Conservation (phyloP, 2,797 vertebrate genomes). For the Melanogrammus aeglefinus region DNA sequence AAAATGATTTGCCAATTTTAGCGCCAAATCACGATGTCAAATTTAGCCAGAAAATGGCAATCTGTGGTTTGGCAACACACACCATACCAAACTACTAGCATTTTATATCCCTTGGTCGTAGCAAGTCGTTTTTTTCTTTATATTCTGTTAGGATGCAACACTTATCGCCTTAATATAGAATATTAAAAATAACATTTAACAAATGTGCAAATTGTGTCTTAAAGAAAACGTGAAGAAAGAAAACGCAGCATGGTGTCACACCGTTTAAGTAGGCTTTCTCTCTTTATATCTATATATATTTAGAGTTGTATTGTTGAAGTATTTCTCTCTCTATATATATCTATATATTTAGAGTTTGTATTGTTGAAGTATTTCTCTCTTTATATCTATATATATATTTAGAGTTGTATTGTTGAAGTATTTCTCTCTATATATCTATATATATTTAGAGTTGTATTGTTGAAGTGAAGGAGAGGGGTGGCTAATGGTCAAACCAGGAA, state of each 20-base stretch:
- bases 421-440: too few species aligned
- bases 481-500: background rate
- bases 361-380: too few species aligned
- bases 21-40: background rate
- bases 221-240: background rate
- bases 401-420: too few species aligned
- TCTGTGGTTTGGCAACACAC: background rate
- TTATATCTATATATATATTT: too few species aligned
- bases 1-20: conserved; percentile 3
- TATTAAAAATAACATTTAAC: background rate
- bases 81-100: background rate
- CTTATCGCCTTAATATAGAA: background rate
- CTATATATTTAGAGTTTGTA: too few species aligned
- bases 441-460: background rate
- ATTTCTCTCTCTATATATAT: too few species aligned
- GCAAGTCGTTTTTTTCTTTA: background rate
- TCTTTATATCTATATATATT: too few species aligned
- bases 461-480: background rate
- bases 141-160: background rate
- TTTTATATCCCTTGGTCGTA: background rate
- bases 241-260: too few species aligned
- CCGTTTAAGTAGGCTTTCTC: too few species aligned
- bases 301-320: too few species aligned
- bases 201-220: background rate
- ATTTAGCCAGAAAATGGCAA: background rate